Percentiles rank a stretch among this genome's conserved stretches.
phyloP scores from a whole-genome alignment of 2,888 invertebrate genomes.

The Gryllus longicercus region DNA sequence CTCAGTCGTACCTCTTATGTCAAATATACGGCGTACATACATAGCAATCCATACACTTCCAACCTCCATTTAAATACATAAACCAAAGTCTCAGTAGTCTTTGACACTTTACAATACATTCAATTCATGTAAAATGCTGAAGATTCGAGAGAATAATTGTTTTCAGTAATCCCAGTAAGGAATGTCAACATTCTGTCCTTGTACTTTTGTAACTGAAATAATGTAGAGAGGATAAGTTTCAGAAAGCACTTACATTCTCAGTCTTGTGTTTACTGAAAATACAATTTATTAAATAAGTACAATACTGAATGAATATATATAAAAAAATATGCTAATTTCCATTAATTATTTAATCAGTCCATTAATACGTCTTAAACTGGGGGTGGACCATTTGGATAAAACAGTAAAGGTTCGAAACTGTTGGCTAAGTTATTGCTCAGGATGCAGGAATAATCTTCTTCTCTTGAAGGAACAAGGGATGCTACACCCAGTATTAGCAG shows the following conservation, averaged over 20 bases:
- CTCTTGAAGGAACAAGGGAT: slow-evolving; percentile 75
- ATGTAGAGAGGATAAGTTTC: not conserved
- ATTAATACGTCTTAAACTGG: slow-evolving; percentile 65
- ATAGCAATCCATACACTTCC: not conserved
- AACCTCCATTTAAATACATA: not conserved
- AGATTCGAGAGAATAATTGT: not conserved
- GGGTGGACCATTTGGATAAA: slow-evolving; percentile 90
- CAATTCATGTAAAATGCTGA: not conserved
- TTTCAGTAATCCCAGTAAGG: not conserved
- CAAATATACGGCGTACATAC: not conserved
- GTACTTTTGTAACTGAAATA: not conserved
- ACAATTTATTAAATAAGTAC: not conserved
- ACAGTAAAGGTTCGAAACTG: slow-evolving; percentile 82
- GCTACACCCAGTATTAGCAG: slow-evolving; percentile 89
- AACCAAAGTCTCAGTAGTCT: not conserved
- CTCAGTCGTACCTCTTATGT: not conserved
- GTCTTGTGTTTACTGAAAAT: not conserved
- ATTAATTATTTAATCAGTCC: not conserved
- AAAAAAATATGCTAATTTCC: too few species aligned
- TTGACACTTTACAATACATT: not conserved
- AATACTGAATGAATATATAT: not conserved
- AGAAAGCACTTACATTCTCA: not conserved
- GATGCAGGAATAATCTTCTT: slow-evolving; percentile 81
- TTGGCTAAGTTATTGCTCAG: slow-evolving; percentile 78
- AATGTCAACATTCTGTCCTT: not conserved